Percentiles rank a stretch among this genome's conserved stretches.
phyloP scores from a whole-genome alignment of 1,140 invertebrate genomes.

The Chionoecetes opilio region DNA sequence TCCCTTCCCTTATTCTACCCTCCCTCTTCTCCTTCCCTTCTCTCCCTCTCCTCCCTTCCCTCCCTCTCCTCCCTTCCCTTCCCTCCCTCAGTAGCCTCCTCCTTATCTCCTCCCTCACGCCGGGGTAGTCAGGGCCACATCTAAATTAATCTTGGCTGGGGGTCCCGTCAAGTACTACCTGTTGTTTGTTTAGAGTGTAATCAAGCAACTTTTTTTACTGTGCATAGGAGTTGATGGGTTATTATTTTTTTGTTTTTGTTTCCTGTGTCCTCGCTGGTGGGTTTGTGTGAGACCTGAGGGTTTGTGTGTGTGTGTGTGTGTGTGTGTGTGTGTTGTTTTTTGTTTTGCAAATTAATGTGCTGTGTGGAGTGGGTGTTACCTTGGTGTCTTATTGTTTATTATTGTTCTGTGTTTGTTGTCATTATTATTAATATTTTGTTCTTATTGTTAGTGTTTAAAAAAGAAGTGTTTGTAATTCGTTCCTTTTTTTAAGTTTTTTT shows the following conservation, averaged over 20 bases:
- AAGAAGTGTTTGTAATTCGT: too few relatives aligned
- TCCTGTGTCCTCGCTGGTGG: background rate
- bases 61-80: too few relatives aligned
- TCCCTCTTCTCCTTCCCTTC: background rate
- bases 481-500: too few relatives aligned
- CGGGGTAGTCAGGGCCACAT: background rate
- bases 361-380: too few relatives aligned
- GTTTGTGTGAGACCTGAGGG: slow-evolving; percentile 3
- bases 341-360: too few relatives aligned
- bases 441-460: too few relatives aligned
- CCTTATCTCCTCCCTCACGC: too few relatives aligned
- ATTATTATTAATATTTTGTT: too few relatives aligned
- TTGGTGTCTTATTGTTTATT: too few relatives aligned
- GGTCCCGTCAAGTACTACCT: background rate
- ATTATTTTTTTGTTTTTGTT: background rate
- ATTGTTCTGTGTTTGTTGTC: too few relatives aligned
- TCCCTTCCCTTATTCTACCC: background rate
- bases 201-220: background rate
- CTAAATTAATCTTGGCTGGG: background rate
- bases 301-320: background rate
- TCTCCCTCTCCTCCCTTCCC: background rate
- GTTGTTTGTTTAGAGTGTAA: background rate
- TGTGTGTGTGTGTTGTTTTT: background rate
- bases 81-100: too few relatives aligned
- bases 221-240: background rate